Base-by-base conservation (phyloP, 2,113 vertebrate genomes). In the Heterochromis multidens region DNA sequence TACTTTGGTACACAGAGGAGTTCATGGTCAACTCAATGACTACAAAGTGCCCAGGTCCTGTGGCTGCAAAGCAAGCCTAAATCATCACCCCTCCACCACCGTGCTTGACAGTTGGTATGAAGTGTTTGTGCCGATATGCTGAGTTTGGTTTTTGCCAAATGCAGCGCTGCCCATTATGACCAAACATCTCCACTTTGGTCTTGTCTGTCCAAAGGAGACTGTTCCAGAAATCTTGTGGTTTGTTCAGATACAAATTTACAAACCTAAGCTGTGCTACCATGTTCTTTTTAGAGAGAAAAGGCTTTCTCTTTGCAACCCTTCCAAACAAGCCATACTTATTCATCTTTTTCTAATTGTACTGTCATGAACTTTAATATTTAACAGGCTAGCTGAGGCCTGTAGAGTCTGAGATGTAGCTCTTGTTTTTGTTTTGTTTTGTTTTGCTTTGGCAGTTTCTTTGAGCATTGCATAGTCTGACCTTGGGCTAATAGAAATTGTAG, bases 121-220 rank as follows among this genome's bases (percentile, higher is more conserved):
- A 23, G 23, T 70, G n/a, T 46, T 27, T 70, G 8, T 46, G 8
- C 6, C 46, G 65, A 27, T 9, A 70, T 70, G 23, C 40, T 70
- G 23, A n/a, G 62, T 23, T 40, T 70, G 40, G 23, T 70, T 70
- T 70, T 70, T 9, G 43, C 23, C 37, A 70, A 46, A 46, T 14
- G 3, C 5, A 13, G 13, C 5, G 13, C 14, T 16, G 43, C 16
- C 2, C 43, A 16, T 70, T 46, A 70, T 0, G 0, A 14, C 14
- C 7, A 70, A 46, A 70, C 23, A 17, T 17, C 37, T 43, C 35
- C 63, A 67, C 63, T 67, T 37, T 43, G 25, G 63, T 43, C 35
- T 6, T 7, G 23, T 17, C 35, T 67, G 23, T 43, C 43, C 63
- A 46, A 4, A 67, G 25, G n/a, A 14, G n/a, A 67, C 43, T 4